Conservation (phyloP, 1,140 invertebrate genomes). For the Scaptomyza graminum region DNA sequence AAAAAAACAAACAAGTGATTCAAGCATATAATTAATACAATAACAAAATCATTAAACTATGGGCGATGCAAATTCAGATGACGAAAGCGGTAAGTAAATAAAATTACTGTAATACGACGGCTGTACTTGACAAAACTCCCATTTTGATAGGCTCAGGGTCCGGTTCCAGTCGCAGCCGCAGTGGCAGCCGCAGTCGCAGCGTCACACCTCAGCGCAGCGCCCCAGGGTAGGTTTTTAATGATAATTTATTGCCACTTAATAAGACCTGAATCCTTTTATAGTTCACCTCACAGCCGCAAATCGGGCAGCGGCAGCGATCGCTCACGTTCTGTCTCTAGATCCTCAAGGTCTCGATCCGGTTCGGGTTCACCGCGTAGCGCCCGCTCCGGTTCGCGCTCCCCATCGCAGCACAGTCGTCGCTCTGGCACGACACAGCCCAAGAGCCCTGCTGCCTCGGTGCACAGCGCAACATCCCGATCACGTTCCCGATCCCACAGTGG, state of each 20-base stretch:
- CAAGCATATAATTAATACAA: conserved; percentile 7
- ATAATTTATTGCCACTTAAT: conserved; percentile 57
- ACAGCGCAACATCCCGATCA: conserved; percentile 36
- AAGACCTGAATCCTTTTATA: conserved; percentile 38
- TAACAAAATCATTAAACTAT: conserved; percentile 33
- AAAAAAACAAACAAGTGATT: neutral
- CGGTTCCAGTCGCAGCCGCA: conserved; percentile 84
- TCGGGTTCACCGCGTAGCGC: conserved; percentile 23
- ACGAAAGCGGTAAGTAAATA: conserved; percentile 60
- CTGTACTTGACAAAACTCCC: conserved; percentile 4
- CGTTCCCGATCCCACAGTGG: conserved; percentile 35
- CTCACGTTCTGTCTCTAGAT: conserved; percentile 21
- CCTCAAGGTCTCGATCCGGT: conserved; percentile 19
- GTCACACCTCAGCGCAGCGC: conserved; percentile 82
- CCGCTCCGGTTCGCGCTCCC: conserved; percentile 46
- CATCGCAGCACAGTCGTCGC: conserved; percentile 46
- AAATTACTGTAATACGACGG: neutral
- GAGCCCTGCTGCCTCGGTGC: conserved; percentile 28
- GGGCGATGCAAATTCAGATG: conserved; percentile 61
- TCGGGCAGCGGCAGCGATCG: conserved; percentile 17
- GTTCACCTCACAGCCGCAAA: conserved; percentile 61
- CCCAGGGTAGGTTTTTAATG: conserved; percentile 70
- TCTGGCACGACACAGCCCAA: conserved; percentile 39
- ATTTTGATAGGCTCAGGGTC: conserved; percentile 84
- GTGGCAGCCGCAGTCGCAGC: conserved; percentile 84